Base-by-base conservation (phyloP, 2,888 invertebrate species). In the Acleris holmiana region DNA sequence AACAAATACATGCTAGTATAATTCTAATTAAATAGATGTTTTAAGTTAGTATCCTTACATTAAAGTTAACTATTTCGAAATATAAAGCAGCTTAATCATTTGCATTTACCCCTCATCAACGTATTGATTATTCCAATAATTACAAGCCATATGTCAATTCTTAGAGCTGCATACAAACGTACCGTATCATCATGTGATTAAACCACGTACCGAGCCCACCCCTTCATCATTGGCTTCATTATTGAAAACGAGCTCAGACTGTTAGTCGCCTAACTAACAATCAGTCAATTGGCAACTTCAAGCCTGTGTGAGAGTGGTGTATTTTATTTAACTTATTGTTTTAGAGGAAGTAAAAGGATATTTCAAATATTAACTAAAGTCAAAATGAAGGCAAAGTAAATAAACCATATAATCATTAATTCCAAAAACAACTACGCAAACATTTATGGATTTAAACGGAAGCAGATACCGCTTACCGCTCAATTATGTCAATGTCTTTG, bases 401-500 rank as follows among this genome's bases (percentile, higher is more conserved):
- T 10, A 29, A 29, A 29, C 29, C 3, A 29, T 8, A 29, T 35
- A 13, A 8, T 8, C 13, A 35, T 13, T 5, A 2, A 18, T 29
- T 18, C 15, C 19, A 35, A 48, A 35, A 29, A 15, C 40, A 13
- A 25, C 46, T 13, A 25, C 29, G 46, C 10, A 48, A 55, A 29
- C 48, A n/a, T 60, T 53, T 19, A 53, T 47, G 51, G 2, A 10
- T 10, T 10, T 2, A 13, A 54, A 46, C 13, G 46, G 4, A 54
- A 18, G 17, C 23, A 61, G 35, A 21, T 47, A 53, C 13, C 50
- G 29, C 19, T 48, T 19, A 21, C 15, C 51, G 41, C 19, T 65
- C 29, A 46, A 49, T 53, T 40, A 54, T 44, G 35, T 60, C 60
- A 65, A 57, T n/a, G 29, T 54, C 65, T 60, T 55, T 60, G 18